Evolutionary conservation across 2,113 vertebrate genomes (phyloP), one percentile per base, ranked within the genome.

Genomic region (Anser brachyrhynchus): DNA sequence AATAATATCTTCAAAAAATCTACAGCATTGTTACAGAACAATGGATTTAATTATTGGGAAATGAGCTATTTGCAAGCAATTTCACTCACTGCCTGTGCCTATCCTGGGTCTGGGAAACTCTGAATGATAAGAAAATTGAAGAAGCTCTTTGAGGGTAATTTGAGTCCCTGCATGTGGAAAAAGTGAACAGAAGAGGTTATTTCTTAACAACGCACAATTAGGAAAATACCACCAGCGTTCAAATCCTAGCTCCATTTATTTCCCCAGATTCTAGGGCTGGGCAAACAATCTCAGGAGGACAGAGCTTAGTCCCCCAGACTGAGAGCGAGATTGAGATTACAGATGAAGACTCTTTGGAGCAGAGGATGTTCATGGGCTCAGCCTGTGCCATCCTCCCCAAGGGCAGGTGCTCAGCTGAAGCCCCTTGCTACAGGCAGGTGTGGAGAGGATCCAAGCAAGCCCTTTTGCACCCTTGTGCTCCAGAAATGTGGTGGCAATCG

Each of bases 11-110:
- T 71, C 28, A 51, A 76, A 81, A 90, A 84, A 81, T 71, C 84
- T 49, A 21, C 64, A 71, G 44, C 69, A 76, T 85, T 94, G 89
- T 94, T 92, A 71, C 89, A 89, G 89, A 92, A 92, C 89, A 92
- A 92, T 92, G 69, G 80, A 17, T 71, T 94, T 94, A 92, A 94
- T 94, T 94, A 71, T 66, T 89, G 89, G 84, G 75, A 85, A 92
- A 85, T 49, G 58, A 84, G 80, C 70, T 84, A 76, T 89, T 89
- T 89, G 89, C 89, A 89, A 89, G 89, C 79, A 94, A 66, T 51
- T 94, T 88, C 84, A 89, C 64, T 89, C 80, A 55, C 58, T 76
- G 69, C 80, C 71, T 66, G 18, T 21, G n/a, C 80, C 80, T 74
- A 75, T 87, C 58, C n/a, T 21, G 39, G 37, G 35, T n/a, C 55